A percentile compares a stretch with the other conserved stretches of the same genome.
phyloP scores from a whole-genome alignment of 1,140 invertebrate genomes.

The Caenorhabditis remanei region DNA sequence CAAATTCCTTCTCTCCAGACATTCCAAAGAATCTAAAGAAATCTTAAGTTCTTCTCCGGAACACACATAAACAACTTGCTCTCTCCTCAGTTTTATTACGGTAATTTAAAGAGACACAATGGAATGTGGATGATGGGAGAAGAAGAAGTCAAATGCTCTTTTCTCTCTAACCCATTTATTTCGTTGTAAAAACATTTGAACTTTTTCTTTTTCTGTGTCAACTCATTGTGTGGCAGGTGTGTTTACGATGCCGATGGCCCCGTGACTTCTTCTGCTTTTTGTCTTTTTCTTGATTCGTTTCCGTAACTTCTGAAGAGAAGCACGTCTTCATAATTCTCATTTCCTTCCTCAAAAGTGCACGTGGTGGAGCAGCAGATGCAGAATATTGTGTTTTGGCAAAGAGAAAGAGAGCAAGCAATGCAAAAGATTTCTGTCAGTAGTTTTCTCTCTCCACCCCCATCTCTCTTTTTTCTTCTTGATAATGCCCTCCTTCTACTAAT shows the following conservation, averaged over 20 bases:
- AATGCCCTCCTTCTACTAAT: neutral
- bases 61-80: neutral
- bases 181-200: slow-evolving; percentile 51
- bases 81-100: slow-evolving; percentile 3
- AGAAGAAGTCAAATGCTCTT: neutral
- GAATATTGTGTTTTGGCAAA: neutral
- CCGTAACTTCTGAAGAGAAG: neutral
- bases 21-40: neutral
- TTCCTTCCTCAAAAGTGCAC: slow-evolving; percentile 4
- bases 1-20: neutral
- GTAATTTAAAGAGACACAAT: slow-evolving; percentile 1
- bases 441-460: neutral
- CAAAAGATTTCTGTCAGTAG: neutral
- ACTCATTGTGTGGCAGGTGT: neutral
- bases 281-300: neutral
- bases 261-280: neutral
- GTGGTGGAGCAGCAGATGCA: neutral
- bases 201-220: neutral
- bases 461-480: neutral
- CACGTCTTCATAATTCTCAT: slow-evolving; percentile 5
- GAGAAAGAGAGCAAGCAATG: neutral
- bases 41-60: slow-evolving; percentile 4
- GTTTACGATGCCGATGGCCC: neutral
- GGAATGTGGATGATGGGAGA: neutral
- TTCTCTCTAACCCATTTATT: neutral